Evolutionary conservation across 2,888 invertebrate genomes (phyloP), one percentile per base, ranked within the genome.

Genomic region (Scaptodrosophila latifasciaeformis): DNA sequence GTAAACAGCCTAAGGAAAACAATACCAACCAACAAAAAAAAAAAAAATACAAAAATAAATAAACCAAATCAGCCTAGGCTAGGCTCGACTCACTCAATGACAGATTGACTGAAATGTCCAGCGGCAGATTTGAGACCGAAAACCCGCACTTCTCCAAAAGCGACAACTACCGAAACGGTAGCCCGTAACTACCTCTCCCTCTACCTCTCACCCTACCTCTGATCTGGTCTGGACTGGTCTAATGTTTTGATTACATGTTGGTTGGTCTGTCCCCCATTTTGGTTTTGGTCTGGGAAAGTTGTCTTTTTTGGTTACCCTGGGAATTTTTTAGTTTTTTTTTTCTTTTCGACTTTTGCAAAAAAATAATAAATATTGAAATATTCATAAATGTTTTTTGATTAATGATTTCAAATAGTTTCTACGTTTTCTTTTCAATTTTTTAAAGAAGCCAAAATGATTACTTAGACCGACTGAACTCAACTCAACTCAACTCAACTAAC

Each of bases 1-100:
- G 65, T 70, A 81, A 77, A 81, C 78, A 77, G 70, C 69, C 82
- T 66, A 59, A 68, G 65, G 79, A 71, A 70, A 81, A 78, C 69
- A 71, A 75, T 21, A 37, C 10, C 13, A 13, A 21, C 35, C 13
- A 13, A 27, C 24, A 30, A 18, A 43, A 10, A n/a, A n/a, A n/a
- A n/a, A n/a, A n/a, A n/a, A n/a, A n/a, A n/a, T n/a, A n/a, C n/a
- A n/a, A n/a, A n/a, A 24, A 17, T 15, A 49, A 34, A 24, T 29
- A 49, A 66, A 58, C 63, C 49, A 54, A 53, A 57, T 55, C 30
- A 17, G 42, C 30, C 34, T 21, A 7, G 43, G 47, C 43, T 17
- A 17, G 42, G 27, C 34, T 21, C n/a, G 43, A 53, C 43, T 17
- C 24, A 37, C 35, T 17, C 40, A 37, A 37, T 19, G 34, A 40